Conservation (phyloP, 2,113 vertebrate genomes). For the Plestiodon gilberti region DNA sequence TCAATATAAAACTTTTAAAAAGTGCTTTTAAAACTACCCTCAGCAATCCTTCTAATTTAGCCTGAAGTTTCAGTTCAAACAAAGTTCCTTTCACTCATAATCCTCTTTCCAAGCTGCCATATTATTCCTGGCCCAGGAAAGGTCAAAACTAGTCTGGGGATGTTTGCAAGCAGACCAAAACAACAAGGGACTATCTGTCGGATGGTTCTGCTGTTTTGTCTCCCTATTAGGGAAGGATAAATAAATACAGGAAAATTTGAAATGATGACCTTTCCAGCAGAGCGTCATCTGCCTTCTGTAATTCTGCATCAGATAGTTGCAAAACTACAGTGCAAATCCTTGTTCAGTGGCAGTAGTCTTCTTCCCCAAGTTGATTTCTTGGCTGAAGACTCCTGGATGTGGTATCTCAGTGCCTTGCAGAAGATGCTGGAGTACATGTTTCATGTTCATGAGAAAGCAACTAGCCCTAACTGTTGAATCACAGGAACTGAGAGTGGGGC, state of each 20-base stretch:
- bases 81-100: neutral
- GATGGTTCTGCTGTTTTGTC: neutral
- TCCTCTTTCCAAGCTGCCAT: neutral
- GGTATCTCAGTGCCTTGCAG: no score
- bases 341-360: no score
- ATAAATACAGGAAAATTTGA: neutral
- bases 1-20: no score
- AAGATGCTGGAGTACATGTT: no score
- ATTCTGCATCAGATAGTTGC: neutral
- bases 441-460: no score
- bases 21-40: neutral
- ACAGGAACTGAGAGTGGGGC: no score
- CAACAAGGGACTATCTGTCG: neutral
- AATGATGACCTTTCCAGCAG: neutral
- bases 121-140: neutral
- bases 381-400: no score
- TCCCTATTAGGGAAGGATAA: neutral
- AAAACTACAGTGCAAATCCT: neutral
- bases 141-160: neutral
- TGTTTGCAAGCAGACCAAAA: neutral
- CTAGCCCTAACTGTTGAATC: no score
- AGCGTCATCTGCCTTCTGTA: neutral
- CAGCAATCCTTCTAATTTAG: neutral
- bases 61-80: slow-evolving; percentile 1
- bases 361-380: neutral